A percentile compares a stretch with the other conserved stretches of the same genome.
Conservation (phyloP, 2,888 invertebrate species). For the Tetramorium bicarinatum region DNA sequence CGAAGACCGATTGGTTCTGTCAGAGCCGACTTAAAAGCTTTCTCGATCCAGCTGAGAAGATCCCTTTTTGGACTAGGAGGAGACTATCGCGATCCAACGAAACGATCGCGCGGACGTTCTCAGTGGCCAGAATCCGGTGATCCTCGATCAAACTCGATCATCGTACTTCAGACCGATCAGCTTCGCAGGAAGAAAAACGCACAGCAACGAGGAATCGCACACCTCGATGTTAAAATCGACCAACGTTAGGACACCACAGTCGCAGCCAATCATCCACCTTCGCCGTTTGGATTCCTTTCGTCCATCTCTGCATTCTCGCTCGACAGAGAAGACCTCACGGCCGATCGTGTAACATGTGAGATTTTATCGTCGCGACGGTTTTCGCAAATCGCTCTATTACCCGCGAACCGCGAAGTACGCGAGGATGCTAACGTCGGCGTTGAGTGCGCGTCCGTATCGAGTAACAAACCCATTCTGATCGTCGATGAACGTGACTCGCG, state of each 20-base stretch:
- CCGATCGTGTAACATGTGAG: slow-evolving; percentile 57
- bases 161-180: not conserved
- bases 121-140: slow-evolving; percentile 20
- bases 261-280: not conserved
- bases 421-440: slow-evolving; percentile 42
- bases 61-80: not conserved
- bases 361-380: slow-evolving; percentile 54
- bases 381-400: slow-evolving; percentile 55
- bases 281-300: slow-evolving; percentile 3
- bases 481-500: slow-evolving; percentile 51
- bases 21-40: slow-evolving; percentile 34
- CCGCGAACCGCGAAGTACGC: slow-evolving; percentile 7
- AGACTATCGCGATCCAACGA: slow-evolving; percentile 31
- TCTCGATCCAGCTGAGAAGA: slow-evolving; percentile 32
- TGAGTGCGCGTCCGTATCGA: slow-evolving; percentile 31
- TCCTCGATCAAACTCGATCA: slow-evolving; percentile 31
- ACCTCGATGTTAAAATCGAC: slow-evolving; percentile 14
- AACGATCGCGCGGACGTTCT: slow-evolving; percentile 24
- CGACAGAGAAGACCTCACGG: slow-evolving; percentile 2
- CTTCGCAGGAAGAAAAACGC: not conserved
- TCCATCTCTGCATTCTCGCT: slow-evolving; percentile 11
- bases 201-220: not conserved
- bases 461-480: slow-evolving; percentile 18
- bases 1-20: slow-evolving; percentile 33
- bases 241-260: not conserved